phyloP scores from a whole-genome alignment of 2,797 vertebrate species.

The Trachurus trachurus region DNA sequence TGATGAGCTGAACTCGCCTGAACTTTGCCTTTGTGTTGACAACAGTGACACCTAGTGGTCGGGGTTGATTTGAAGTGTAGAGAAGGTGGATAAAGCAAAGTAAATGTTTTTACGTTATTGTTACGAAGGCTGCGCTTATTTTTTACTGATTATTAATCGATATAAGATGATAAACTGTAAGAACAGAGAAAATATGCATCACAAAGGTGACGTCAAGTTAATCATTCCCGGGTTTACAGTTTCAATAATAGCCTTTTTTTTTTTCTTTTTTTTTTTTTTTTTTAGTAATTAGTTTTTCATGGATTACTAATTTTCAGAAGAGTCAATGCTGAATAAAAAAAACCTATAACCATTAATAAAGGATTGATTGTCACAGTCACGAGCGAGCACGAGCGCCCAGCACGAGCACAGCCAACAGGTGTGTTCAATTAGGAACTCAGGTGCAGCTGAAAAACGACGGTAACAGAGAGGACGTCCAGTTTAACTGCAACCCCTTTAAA shows the following conservation, averaged over 20 bases:
- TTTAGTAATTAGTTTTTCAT: no score
- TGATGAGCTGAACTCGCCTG: not conserved
- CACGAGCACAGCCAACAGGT: constrained; percentile 38
- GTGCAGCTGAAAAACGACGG: constrained; percentile 42
- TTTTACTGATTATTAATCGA: no score
- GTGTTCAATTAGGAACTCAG: constrained; percentile 50
- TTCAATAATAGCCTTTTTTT: no score
- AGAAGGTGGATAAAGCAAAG: no score
- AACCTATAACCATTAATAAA: not conserved
- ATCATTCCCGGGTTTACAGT: no score
- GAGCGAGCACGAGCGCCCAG: not conserved
- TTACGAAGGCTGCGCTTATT: no score
- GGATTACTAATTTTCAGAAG: not conserved
- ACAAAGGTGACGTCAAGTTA: no score
- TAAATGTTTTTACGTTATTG: no score
- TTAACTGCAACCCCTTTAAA: not conserved
- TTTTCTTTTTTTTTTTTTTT: not conserved
- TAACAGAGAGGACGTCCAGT: not conserved
- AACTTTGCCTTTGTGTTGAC: not conserved
- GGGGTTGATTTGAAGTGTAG: no score
- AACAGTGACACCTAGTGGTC: constrained; percentile 16
- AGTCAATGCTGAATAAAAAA: not conserved
- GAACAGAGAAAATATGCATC: no score
- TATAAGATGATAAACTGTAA: no score
- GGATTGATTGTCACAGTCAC: not conserved